Evolutionary conservation across 2,888 invertebrate species (phyloP).

Genomic region (Ormia ochracea): DNA sequence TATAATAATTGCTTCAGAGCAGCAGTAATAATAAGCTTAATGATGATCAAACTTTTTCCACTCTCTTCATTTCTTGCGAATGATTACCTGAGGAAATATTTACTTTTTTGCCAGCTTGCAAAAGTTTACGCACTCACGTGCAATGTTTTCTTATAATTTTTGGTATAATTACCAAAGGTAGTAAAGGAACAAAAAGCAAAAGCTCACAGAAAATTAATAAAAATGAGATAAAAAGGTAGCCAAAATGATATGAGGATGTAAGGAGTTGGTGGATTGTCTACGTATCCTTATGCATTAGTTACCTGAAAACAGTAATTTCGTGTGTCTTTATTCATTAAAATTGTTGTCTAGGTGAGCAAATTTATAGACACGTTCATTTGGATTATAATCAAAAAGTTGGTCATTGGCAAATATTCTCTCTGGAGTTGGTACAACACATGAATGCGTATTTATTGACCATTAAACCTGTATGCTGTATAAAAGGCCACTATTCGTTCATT

Average conservation of each 20-base stretch:
- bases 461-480: neutral
- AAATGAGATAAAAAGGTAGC: neutral
- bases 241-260: neutral
- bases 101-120: slow-evolving; percentile 25
- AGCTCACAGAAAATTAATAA: slow-evolving; percentile 37
- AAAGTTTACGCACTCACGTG: slow-evolving; percentile 45
- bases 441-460: neutral
- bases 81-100: neutral
- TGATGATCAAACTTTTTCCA: neutral
- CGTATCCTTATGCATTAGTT: neutral
- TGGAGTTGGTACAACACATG: neutral
- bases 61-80: neutral
- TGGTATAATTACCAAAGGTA: slow-evolving; percentile 44
- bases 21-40: slow-evolving; percentile 25
- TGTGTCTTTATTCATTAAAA: neutral
- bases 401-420: neutral
- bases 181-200: neutral
- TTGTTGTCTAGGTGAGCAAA: neutral
- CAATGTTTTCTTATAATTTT: slow-evolving; percentile 32
- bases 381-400: no score
- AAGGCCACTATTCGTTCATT: neutral
- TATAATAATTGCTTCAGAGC: slow-evolving; percentile 17
- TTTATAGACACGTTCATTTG: neutral
- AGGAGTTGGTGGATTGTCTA: neutral
- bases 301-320: neutral